Percentiles rank a stretch among this genome's conserved stretches.
phyloP scores from a whole-genome alignment of 2,113 vertebrate genomes.

The Apaloderma vittatum region DNA sequence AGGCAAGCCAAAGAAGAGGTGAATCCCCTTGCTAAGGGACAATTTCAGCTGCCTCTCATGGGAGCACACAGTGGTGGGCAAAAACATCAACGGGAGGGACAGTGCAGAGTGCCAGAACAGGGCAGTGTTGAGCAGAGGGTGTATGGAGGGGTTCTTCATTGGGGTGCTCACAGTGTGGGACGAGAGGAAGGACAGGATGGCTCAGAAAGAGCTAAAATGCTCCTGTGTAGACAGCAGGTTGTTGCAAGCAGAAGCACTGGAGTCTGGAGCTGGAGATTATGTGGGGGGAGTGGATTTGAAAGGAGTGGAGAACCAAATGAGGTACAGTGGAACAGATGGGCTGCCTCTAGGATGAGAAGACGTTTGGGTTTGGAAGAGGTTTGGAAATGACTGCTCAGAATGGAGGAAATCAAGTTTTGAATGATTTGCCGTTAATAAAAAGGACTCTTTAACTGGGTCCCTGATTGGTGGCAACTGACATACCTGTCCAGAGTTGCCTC shows the following conservation, averaged over 20 bases:
- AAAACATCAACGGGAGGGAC: background rate
- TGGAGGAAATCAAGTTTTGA: rapidly evolving
- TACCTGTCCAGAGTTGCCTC: background rate
- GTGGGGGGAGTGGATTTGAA: background rate
- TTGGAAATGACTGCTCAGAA: background rate
- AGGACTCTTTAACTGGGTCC: background rate
- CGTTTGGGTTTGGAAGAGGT: background rate
- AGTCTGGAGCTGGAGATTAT: background rate
- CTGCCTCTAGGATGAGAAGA: background rate
- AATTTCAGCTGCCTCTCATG: background rate
- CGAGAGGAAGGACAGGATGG: background rate
- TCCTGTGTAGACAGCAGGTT: background rate
- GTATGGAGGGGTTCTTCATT: background rate
- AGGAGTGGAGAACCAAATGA: background rate
- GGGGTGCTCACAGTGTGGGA: background rate
- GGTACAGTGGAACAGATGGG: background rate
- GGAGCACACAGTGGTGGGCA: background rate
- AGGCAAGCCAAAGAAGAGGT: background rate
- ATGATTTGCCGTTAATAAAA: background rate
- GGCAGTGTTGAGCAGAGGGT: background rate
- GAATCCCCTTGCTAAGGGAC: background rate
- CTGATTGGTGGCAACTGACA: background rate
- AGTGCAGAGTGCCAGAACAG: background rate
- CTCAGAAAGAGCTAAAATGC: background rate
- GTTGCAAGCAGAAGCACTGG: background rate